Percentiles rank a stretch among this genome's conserved stretches.
phyloP scores from a whole-genome alignment of 2,888 invertebrate genomes.

The Acrobasis suavella region DNA sequence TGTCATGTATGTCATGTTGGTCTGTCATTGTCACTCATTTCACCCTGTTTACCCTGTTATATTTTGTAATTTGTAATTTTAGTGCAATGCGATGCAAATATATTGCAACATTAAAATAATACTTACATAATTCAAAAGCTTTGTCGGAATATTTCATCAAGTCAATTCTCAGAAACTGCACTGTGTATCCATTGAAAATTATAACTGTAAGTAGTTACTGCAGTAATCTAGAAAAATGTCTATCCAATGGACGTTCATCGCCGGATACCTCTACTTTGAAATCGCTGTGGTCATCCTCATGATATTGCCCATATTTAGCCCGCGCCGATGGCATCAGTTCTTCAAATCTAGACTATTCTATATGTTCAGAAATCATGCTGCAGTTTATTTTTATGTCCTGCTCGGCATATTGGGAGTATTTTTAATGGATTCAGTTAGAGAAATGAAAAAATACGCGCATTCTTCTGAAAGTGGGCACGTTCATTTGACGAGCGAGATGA shows the following conservation, averaged over 20 bases:
- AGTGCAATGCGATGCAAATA: too few species aligned
- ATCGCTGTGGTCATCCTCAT: constrained; percentile 84
- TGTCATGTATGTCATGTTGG: too few species aligned
- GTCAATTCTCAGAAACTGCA: too few species aligned
- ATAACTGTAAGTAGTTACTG: not conserved
- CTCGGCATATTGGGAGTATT: constrained; percentile 84
- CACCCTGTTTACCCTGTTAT: too few species aligned
- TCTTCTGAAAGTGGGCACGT: constrained; percentile 59
- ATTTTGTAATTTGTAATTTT: too few species aligned
- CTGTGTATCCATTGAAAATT: not conserved
- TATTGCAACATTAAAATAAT: too few species aligned
- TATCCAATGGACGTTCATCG: constrained; percentile 90
- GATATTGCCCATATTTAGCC: constrained; percentile 87
- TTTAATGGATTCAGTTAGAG: constrained; percentile 87
- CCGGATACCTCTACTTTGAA: constrained; percentile 87
- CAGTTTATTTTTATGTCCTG: constrained; percentile 85
- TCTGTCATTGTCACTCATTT: too few species aligned
- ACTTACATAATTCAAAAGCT: too few species aligned
- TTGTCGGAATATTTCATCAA: too few species aligned
- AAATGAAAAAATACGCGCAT: constrained; percentile 86
- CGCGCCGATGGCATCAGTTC: constrained; percentile 88
- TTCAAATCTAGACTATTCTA: constrained; percentile 87
- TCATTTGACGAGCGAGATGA: constrained; percentile 84
- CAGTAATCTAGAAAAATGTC: constrained; percentile 81
- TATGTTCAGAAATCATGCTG: constrained; percentile 83